A percentile compares a stretch with the other conserved stretches of the same genome.
Evolutionary conservation across 1,140 invertebrate species (phyloP).

Genomic region (Aphidius ervi): DNA sequence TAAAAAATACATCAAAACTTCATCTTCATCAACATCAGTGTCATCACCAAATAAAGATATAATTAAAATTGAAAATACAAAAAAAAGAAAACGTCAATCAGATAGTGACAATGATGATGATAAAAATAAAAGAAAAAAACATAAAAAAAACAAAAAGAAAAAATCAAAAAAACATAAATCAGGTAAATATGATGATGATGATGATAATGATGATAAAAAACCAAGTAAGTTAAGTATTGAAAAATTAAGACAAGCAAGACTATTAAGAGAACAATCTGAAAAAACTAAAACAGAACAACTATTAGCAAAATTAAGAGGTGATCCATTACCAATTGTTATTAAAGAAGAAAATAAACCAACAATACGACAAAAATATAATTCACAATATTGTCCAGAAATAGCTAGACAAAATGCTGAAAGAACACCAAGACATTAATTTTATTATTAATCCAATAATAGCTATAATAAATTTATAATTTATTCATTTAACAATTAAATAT

Average conservation of each 20-base stretch:
- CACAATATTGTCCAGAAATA: constrained; percentile 87
- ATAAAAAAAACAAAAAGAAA: constrained; percentile 42
- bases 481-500: no score
- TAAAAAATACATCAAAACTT: constrained; percentile 55
- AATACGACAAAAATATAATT: constrained; percentile 78
- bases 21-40: constrained; percentile 29
- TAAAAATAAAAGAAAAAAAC: constrained; percentile 35
- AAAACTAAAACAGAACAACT: constrained; percentile 65
- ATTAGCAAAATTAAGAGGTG: constrained; percentile 62
- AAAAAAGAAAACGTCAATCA: constrained; percentile 40
- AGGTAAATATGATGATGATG: neutral
- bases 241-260: constrained; percentile 71
- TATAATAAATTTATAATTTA: no score
- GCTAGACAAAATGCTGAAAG: constrained; percentile 72
- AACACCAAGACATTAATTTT: constrained; percentile 23
- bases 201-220: constrained; percentile 40
- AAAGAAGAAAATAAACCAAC: constrained; percentile 33
- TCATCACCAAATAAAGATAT: neutral
- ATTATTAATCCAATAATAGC: no score
- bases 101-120: constrained; percentile 31
- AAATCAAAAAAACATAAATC: constrained; percentile 42
- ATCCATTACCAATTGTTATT: constrained; percentile 34
- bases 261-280: constrained; percentile 77
- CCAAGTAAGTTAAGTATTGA: constrained; percentile 58
- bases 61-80: constrained; percentile 30